Base-by-base conservation (phyloP, 2,797 vertebrate species). In the Nothura maculosa region DNA sequence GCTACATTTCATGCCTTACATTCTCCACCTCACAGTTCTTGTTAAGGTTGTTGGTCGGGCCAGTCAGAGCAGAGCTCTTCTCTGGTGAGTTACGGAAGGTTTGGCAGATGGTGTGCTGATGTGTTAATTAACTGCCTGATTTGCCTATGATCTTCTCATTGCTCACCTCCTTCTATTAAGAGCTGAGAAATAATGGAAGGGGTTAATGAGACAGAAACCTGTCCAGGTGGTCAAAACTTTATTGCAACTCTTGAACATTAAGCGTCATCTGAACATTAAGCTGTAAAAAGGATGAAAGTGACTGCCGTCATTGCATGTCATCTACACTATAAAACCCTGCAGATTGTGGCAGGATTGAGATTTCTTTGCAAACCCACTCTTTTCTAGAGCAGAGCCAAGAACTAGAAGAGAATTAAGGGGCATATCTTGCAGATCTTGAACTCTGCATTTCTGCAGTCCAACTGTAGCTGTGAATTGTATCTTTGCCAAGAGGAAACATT, bases 51-150 rank as follows among this genome's bases (percentile, higher is more conserved):
- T 25, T 38, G 27, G 12, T 70, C 67, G 64, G 19, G 48, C 61
- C 36, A 63, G 3, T 20, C 28, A 45, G 48, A 79, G 40, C 36
- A 70, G 55, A 83, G 8, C 24, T 80, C 34, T 58, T 17, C 45
- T 76, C 63, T 70, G 30, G 24, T 38, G 21, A 77, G 34, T 34
- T 34, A 62, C 17, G 62, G 24, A 85, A 78, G 19, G 21, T n/a
- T 61, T 38, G 69, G 85, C 87, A 95, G 91, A 89, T 85, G 89
- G 92, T 91, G 20, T 12, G 68, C 32, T 81, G 76, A 92, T 55
- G 38, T 86, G 80, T 76, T 92, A 93, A 96, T 92, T 90, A 94
- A 90, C 90, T 92, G 77, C 19, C 38, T 81, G 42, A 30, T 84
- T 93, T 89, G 64, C 48, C 63, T 82, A 32, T 55, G 61, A 77